Conservation (phyloP, 1,140 invertebrate genomes). For the Dendroctonus valens region DNA sequence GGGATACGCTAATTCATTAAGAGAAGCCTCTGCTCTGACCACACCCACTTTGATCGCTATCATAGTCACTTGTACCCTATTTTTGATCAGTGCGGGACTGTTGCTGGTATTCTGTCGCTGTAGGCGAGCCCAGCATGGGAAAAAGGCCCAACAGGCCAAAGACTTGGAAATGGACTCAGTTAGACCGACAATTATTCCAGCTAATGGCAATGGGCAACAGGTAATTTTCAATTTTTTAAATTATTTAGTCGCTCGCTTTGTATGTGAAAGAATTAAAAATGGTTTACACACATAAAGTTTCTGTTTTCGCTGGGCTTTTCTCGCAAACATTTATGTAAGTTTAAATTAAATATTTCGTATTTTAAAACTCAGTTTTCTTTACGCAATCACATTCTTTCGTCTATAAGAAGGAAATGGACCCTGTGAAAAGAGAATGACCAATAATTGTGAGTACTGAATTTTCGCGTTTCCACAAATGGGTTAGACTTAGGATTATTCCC, state of each 20-base stretch:
- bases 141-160: slow-evolving; percentile 76
- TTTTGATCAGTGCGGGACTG: slow-evolving; percentile 73
- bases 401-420: slow-evolving; percentile 28
- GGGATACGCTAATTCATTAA: slow-evolving; percentile 69
- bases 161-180: slow-evolving; percentile 87
- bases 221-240: slow-evolving; percentile 6
- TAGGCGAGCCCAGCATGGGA: slow-evolving; percentile 68
- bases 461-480: neutral
- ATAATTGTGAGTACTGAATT: slow-evolving; percentile 28
- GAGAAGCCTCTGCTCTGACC: slow-evolving; percentile 70
- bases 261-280: too few species aligned
- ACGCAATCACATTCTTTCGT: slow-evolving; percentile 6
- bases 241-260: too few species aligned
- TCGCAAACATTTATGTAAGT: too few species aligned
- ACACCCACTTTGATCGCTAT: slow-evolving; percentile 79
- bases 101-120: slow-evolving; percentile 84
- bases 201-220: slow-evolving; percentile 29
- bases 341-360: too few species aligned
- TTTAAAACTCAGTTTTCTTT: slow-evolving; percentile 5
- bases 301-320: too few species aligned
- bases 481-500: too few species aligned
- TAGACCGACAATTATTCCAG: slow-evolving; percentile 73
- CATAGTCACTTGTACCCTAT: slow-evolving; percentile 77
- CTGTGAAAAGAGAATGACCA: slow-evolving; percentile 28
- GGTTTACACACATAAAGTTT: too few species aligned